Percentiles rank a stretch among this genome's conserved stretches.
These are phyloP conservation scores for Helostoma temminkii DNA, from an alignment of 2,797 vertebrate genomes.

Conservation along the genomic window DNA sequence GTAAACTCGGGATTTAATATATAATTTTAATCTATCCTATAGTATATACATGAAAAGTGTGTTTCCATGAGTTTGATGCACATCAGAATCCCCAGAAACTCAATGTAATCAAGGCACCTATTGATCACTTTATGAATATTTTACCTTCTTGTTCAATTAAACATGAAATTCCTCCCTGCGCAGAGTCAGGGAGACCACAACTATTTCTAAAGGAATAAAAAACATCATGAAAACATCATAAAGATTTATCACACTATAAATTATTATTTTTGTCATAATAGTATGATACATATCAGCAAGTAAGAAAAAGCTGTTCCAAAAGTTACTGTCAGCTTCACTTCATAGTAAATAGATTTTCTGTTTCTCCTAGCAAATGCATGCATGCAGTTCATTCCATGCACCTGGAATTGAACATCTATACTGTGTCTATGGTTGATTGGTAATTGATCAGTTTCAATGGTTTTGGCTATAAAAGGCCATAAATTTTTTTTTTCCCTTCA, in stretches of 20 bases:
- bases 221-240: not conserved
- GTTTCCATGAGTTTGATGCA: slow-evolving; percentile 11
- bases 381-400: not conserved
- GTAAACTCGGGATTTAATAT: slow-evolving; percentile 13
- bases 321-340: not conserved
- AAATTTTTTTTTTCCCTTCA: too few species aligned
- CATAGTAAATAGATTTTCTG: not conserved
- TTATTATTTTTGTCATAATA: not conserved
- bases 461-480: too few species aligned
- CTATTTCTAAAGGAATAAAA: not conserved
- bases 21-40: slow-evolving; percentile 23
- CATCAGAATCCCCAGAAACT: slow-evolving; percentile 9
- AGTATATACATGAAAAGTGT: slow-evolving; percentile 10
- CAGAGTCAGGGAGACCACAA: not conserved
- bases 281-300: not conserved
- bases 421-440: too few species aligned
- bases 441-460: too few species aligned
- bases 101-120: slow-evolving; percentile 16
- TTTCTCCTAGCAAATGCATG: not conserved
- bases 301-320: not conserved
- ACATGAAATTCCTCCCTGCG: slow-evolving; percentile 23
- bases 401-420: too few species aligned
- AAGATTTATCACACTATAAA: not conserved
- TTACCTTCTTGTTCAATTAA: slow-evolving; percentile 45
- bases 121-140: slow-evolving; percentile 46